Evolutionary conservation across 2,113 vertebrate genomes (phyloP).

Genomic region (Burhinus bistriatus): DNA sequence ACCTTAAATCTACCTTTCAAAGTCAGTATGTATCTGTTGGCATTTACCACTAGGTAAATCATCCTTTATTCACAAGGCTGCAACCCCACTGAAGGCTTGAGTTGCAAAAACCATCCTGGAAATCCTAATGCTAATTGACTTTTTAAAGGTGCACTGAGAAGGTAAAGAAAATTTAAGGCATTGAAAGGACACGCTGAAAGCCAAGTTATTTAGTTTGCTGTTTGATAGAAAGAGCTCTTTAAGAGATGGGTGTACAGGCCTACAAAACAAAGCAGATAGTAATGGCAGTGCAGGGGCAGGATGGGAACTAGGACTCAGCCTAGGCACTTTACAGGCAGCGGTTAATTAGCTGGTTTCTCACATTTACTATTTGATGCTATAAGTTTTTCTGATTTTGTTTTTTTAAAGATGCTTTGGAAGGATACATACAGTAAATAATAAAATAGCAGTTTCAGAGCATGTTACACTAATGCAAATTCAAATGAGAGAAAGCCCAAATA

Average conservation of each 20-base stretch:
- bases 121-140: background rate
- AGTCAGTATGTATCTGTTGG: background rate
- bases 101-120: background rate
- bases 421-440: background rate
- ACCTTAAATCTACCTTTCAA: background rate
- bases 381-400: conserved; percentile 43
- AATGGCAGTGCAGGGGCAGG: background rate
- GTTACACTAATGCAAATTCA: conserved; percentile 46
- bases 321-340: background rate
- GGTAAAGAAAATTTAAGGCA: background rate
- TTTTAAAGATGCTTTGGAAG: conserved; percentile 51
- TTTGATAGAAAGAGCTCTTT: background rate
- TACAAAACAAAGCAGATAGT: background rate
- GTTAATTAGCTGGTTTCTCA: conserved; percentile 8
- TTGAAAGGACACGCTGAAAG: background rate
- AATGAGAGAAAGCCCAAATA: conserved; percentile 42
- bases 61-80: conserved; percentile 6
- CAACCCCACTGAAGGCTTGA: background rate
- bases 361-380: conserved; percentile 10
- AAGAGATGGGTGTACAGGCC: background rate
- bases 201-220: background rate
- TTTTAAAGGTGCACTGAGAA: background rate
- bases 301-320: background rate
- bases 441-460: conserved; percentile 40
- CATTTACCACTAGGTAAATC: background rate